Conservation (phyloP, 2,113 vertebrate genomes). For the Scortum barcoo region DNA sequence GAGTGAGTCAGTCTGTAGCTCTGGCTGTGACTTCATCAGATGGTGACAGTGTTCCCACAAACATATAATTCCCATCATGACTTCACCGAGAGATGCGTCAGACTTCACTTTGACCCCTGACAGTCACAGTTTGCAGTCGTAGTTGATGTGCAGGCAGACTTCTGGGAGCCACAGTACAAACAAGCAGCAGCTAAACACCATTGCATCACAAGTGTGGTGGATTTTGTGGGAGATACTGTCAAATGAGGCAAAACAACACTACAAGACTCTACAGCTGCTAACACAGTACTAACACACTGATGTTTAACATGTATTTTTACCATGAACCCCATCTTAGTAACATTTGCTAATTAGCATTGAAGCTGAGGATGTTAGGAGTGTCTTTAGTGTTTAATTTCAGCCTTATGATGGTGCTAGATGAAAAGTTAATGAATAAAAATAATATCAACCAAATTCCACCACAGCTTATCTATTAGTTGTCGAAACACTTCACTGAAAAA, state of each 20-base stretch:
- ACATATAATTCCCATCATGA: background rate
- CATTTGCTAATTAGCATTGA: background rate
- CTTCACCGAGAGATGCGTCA: too few relatives aligned
- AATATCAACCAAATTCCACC: too few relatives aligned
- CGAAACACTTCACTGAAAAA: too few relatives aligned
- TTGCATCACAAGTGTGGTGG: background rate
- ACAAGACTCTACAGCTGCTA: background rate
- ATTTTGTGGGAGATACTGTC: background rate
- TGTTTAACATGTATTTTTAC: background rate
- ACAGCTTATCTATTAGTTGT: too few relatives aligned
- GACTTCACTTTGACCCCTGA: too few relatives aligned
- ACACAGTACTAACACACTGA: background rate
- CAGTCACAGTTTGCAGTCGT: too few relatives aligned
- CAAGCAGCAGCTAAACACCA: background rate
- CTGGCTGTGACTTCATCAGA: background rate
- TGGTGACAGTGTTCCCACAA: too few relatives aligned
- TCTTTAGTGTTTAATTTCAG: too few relatives aligned
- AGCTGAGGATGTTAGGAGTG: too few relatives aligned
- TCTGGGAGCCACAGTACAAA: background rate
- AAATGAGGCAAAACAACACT: background rate
- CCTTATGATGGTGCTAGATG: too few relatives aligned
- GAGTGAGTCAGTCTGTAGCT: background rate
- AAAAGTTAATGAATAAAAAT: too few relatives aligned
- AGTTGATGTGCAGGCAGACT: background rate
- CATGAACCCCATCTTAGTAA: background rate